Base-by-base conservation (phyloP, 37 sponge, comb jelly and placozoan genomes). In the Ianthella basta region DNA sequence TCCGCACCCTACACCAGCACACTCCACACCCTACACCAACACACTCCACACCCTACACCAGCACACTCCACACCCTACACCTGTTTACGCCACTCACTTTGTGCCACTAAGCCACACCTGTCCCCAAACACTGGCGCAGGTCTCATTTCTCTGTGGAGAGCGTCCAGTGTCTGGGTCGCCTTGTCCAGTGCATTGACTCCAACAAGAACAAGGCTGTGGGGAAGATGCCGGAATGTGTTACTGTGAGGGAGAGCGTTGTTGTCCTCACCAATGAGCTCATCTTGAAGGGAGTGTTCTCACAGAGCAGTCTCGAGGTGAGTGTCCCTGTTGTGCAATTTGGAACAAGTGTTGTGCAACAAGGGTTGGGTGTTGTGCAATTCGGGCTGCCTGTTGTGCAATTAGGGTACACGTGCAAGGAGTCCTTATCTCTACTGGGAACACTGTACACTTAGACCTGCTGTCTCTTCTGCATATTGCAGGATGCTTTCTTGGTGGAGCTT, bases 401-500 rank as follows among this genome's bases (percentile, higher is more conserved):
- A 44, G 50, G 50, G 50, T 44, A 10, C 50, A 44, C n/a, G n/a
- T n/a, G n/a, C n/a, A n/a, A n/a, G n/a, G n/a, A n/a, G n/a, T n/a
- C n/a, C n/a, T n/a, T n/a, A n/a, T n/a, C n/a, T n/a, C n/a, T n/a
- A n/a, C n/a, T n/a, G n/a, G n/a, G n/a, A n/a, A n/a, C n/a, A n/a
- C n/a, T n/a, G n/a, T n/a, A n/a, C 27, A 14, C 63, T 12, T 25
- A 6, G 10, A 61, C 12, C n/a, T 25, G 10, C 63, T 61, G 63
- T 61, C 25, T 25, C n/a, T 12, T 61, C n/a, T 10, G 4, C 59
- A 56, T 56, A 56, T 18, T 64, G 66, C n/a, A 93, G 65, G 90
- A 82, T 21, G 79, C 81, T 23, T 55, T 93, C 12, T 50, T 93
- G 57, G 56, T 81, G 25, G 93, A 93, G 83, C 60, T 93, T 72